Conservation (phyloP, 2,113 vertebrate species). For the Myrmophylax atrothorax region DNA sequence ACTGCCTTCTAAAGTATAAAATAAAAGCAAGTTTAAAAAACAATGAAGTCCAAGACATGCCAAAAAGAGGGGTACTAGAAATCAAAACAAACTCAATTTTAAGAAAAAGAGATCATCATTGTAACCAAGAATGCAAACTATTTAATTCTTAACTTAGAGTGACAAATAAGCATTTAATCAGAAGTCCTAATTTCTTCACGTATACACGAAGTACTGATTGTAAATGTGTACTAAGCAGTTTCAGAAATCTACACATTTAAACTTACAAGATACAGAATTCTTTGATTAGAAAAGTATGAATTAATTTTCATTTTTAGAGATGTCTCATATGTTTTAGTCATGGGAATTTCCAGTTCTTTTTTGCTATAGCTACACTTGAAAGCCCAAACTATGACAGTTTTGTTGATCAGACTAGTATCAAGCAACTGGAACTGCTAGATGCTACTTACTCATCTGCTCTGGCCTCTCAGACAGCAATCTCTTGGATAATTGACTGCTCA, state of each 20-base stretch:
- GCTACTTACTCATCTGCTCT: background rate
- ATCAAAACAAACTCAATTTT: background rate
- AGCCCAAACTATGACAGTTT: background rate
- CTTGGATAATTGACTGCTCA: background rate
- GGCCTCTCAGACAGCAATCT: background rate
- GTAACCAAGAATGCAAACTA: background rate
- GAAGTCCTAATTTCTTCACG: background rate
- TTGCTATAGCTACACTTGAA: background rate
- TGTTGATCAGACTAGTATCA: background rate
- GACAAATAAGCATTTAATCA: background rate
- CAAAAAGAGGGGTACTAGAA: background rate
- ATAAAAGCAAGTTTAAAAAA: conserved; percentile 8
- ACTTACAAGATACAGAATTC: background rate
- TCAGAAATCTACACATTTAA: background rate
- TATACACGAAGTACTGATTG: background rate
- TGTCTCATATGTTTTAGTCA: background rate
- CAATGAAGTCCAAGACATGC: background rate
- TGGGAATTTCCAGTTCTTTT: background rate
- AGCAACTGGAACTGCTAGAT: background rate
- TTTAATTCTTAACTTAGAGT: background rate
- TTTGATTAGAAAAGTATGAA: background rate
- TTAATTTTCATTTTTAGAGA: background rate
- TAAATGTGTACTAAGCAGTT: background rate
- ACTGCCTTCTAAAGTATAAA: conserved; percentile 37
- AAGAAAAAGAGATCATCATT: background rate